phyloP scores from a whole-genome alignment of 53 echinoderm and acorn worm species.

The Echinarachnius parma region DNA sequence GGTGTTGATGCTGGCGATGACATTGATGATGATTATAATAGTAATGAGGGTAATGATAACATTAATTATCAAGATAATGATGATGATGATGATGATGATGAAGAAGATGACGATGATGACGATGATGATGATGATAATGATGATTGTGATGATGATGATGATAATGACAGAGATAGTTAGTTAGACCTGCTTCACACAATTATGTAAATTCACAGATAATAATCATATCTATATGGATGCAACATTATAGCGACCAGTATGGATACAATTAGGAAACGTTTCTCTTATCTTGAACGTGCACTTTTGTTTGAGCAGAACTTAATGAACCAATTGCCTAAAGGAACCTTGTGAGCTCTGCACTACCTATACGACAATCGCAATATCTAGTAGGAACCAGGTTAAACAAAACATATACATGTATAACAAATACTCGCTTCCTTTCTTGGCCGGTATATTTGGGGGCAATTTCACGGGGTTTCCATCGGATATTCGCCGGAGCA shows the following conservation, averaged over 20 bases:
- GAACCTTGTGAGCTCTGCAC: too few relatives aligned
- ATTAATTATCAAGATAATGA: neutral
- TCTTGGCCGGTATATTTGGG: too few relatives aligned
- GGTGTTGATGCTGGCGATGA: neutral
- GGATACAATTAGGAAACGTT: too few relatives aligned
- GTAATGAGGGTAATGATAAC: neutral
- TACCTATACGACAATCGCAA: neutral
- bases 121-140: neutral
- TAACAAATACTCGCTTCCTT: neutral
- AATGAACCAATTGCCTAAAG: too few relatives aligned
- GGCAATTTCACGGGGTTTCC: too few relatives aligned
- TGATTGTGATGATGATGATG: neutral
- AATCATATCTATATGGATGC: too few relatives aligned
- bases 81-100: neutral
- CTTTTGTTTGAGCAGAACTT: too few relatives aligned
- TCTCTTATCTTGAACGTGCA: too few relatives aligned
- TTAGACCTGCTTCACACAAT: too few relatives aligned
- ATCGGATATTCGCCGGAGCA: too few relatives aligned
- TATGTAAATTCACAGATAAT: too few relatives aligned
- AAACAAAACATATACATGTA: neutral
- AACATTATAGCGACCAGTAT: too few relatives aligned
- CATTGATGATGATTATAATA: neutral
- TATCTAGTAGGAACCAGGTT: neutral
- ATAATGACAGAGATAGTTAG: neutral
- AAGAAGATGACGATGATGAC: neutral